phyloP scores from a whole-genome alignment of 64 coral and sea anemone genomes.

The Pocillopora damicornis region DNA sequence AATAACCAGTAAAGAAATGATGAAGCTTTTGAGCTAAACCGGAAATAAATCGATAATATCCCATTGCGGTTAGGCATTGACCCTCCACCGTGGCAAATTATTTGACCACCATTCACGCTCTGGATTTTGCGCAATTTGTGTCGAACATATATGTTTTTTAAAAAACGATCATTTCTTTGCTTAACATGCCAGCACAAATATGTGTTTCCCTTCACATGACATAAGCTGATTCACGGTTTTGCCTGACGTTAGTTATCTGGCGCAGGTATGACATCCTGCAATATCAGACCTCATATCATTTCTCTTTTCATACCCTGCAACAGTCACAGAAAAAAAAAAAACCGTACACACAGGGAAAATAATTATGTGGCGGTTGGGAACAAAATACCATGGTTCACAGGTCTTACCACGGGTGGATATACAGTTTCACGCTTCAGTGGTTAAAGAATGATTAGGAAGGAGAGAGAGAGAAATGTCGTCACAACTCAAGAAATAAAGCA shows the following conservation, averaged over 20 bases:
- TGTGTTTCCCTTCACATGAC: neutral
- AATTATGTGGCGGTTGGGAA: neutral
- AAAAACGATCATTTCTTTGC: neutral
- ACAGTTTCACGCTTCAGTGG: neutral
- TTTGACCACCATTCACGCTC: no score
- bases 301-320: no score
- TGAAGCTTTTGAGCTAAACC: no score
- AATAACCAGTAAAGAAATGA: no score
- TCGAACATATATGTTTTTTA: neutral
- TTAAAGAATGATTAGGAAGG: neutral
- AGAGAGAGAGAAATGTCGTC: neutral
- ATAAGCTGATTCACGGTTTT: neutral
- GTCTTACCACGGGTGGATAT: neutral
- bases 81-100: no score
- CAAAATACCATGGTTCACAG: neutral
- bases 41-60: no score
- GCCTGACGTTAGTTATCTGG: no score
- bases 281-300: no score
- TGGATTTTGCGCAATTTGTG: no score
- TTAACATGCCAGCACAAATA: neutral
- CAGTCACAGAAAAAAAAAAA: neutral
- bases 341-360: neutral
- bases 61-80: no score
- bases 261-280: no score
- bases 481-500: neutral